phyloP scores from a whole-genome alignment of 2,113 vertebrate genomes.

The Penelope pileata region DNA sequence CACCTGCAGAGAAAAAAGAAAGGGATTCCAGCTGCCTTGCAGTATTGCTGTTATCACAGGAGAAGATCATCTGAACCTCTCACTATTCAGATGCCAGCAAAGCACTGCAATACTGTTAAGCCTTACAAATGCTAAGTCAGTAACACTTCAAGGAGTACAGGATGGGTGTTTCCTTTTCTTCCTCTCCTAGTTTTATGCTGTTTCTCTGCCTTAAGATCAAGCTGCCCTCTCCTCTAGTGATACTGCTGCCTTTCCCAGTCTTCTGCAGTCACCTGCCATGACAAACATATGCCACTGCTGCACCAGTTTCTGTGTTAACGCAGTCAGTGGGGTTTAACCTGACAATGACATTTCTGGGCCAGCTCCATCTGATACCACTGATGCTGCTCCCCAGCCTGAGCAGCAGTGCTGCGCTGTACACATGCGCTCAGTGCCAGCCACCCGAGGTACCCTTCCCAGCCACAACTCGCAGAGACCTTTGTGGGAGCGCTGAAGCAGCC shows the following conservation, averaged over 20 bases:
- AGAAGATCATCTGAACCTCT: background rate
- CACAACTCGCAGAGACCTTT: background rate
- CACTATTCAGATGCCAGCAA: background rate
- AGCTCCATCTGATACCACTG: background rate
- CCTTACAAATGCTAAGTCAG: background rate
- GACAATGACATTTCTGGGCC: background rate
- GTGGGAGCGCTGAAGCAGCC: background rate
- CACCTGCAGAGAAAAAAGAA: background rate
- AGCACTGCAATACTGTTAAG: background rate
- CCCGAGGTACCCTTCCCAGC: background rate
- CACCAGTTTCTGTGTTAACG: background rate
- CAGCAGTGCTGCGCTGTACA: background rate
- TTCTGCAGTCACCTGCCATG: background rate
- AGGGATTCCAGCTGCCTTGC: background rate
- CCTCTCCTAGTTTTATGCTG: background rate
- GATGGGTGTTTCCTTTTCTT: background rate
- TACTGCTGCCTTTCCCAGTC: background rate
- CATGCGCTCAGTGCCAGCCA: background rate
- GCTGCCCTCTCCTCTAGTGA: background rate
- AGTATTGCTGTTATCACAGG: background rate
- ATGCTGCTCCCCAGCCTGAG: background rate
- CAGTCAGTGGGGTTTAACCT: background rate
- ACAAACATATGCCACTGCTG: background rate
- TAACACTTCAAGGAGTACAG: background rate
- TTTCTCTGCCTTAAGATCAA: background rate